Evolutionary conservation across 1,140 invertebrate species (phyloP).

Genomic region (Hetaerina americana): DNA sequence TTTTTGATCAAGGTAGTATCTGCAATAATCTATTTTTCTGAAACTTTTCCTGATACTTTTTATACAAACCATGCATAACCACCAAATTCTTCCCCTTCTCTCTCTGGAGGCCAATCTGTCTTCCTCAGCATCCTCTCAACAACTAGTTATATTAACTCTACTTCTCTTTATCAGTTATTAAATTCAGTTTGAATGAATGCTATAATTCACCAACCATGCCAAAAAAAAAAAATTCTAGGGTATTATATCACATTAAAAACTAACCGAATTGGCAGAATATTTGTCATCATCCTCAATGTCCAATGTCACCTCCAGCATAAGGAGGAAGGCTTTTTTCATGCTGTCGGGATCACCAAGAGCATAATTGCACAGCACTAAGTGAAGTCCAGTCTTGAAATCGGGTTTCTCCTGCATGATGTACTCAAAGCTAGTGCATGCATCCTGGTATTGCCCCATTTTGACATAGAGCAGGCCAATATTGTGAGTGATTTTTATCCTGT

Average conservation of each 20-base stretch:
- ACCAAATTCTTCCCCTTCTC: too few relatives aligned
- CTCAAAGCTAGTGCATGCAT: slow-evolving; percentile 92
- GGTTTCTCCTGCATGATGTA: slow-evolving; percentile 94
- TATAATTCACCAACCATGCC: not conserved
- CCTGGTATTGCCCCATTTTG: slow-evolving; percentile 88
- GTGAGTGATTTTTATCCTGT: slow-evolving; percentile 91
- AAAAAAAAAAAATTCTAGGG: not conserved
- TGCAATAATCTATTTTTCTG: too few relatives aligned
- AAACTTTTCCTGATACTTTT: too few relatives aligned
- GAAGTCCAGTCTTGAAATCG: slow-evolving; percentile 73
- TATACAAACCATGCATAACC: too few relatives aligned
- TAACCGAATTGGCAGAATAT: slow-evolving; percentile 36
- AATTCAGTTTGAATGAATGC: slow-evolving; percentile 1
- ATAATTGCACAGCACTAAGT: slow-evolving; percentile 86
- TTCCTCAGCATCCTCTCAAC: too few relatives aligned
- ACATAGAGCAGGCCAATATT: slow-evolving; percentile 95
- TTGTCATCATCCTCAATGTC: slow-evolving; percentile 75
- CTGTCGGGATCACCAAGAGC: slow-evolving; percentile 86
- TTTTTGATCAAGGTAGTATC: too few relatives aligned
- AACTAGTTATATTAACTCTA: too few relatives aligned
- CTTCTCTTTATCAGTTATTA: too few relatives aligned
- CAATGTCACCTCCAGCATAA: slow-evolving; percentile 75
- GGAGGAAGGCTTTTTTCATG: slow-evolving; percentile 85
- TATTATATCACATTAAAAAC: slow-evolving; percentile 1
- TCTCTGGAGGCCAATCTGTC: too few relatives aligned